Base-by-base conservation (phyloP, 30 jellyfish, hydroid and myxozoan species). In the Chironex yamaguchii region DNA sequence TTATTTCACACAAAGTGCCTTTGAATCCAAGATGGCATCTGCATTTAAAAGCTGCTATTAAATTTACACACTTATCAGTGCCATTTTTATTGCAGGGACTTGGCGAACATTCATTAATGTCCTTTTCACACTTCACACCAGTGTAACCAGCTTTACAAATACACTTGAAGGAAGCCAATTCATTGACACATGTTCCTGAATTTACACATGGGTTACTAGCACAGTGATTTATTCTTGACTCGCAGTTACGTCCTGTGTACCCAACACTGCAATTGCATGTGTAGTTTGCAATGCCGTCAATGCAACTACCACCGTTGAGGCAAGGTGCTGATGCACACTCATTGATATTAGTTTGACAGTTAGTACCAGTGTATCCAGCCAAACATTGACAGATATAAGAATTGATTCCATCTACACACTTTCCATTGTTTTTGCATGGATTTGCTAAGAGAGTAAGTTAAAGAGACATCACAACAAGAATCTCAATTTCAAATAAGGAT, bases 1-100 rank as follows among this genome's bases (percentile, higher is more conserved):
- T 73, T 31, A 53, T 78, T 75, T 90, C 97, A 32, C 97, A 90
- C 2, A 33, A 58, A 25, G 33, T 90, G 52, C 97, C 97, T 12
- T 67, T 29, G 86, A 6, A 90, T 12, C 97, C 97, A 49, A 52
- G 63, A 24, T 36, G 34, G 68, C 97, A 90, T 1, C 22, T 62
- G 34, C 97, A 90, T 26, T 65, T 34, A 52, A 42, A 90, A 34
- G 71, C 36, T 32, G 72, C 74, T 6, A 90, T n/a, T n/a, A 58
- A 42, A 52, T 90, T 91, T 1, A 48, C 73, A 32, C 97, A 90
- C 35, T 30, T 31, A 52, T 26, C 6, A 24, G 93, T 80, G 62
- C 97, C 97, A 48, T 91, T 89, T 22, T 72, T 48, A 50, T 89
- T 89, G 82, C 97, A 89, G 21, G 97, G 97, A 12, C 65, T 71